phyloP scores from a whole-genome alignment of 1,140 invertebrate genomes.

The Dendrolimus kikuchii region DNA sequence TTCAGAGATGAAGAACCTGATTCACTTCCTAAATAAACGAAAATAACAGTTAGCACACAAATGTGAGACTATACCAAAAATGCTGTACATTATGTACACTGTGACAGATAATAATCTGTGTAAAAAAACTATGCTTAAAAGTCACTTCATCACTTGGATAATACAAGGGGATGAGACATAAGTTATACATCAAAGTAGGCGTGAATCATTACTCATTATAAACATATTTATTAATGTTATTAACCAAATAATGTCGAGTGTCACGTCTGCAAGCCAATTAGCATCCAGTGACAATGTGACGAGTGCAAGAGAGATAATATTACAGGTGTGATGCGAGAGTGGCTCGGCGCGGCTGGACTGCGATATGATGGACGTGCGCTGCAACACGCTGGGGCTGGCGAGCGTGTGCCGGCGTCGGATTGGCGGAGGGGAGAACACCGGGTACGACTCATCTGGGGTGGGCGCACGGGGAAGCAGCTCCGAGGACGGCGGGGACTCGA shows the following conservation, averaged over 20 bases:
- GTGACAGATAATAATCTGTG: slow-evolving; percentile 14
- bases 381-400: slow-evolving; percentile 65
- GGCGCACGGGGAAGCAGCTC: slow-evolving; percentile 77
- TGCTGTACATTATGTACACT: slow-evolving; percentile 63
- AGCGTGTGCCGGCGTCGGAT: slow-evolving; percentile 65
- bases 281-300: not conserved
- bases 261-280: too few species aligned
- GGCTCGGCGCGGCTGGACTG: slow-evolving; percentile 79
- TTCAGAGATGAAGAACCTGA: slow-evolving; percentile 21
- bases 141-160: too few species aligned
- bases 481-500: slow-evolving; percentile 82
- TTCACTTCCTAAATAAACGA: slow-evolving; percentile 43
- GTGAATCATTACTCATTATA: too few species aligned
- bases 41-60: slow-evolving; percentile 23
- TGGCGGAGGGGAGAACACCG: slow-evolving; percentile 87
- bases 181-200: too few species aligned
- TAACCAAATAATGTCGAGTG: too few species aligned
- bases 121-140: too few species aligned
- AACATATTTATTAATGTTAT: too few species aligned
- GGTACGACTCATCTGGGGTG: slow-evolving; percentile 85
- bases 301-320: slow-evolving; percentile 31
- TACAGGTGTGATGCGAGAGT: slow-evolving; percentile 88
- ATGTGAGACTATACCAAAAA: slow-evolving; percentile 12
- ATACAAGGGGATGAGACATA: too few species aligned
- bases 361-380: slow-evolving; percentile 78